Percentiles rank a stretch among this genome's conserved stretches.
phyloP scores from a whole-genome alignment of 2,888 invertebrate species.

The Muschampia plurimacula region DNA sequence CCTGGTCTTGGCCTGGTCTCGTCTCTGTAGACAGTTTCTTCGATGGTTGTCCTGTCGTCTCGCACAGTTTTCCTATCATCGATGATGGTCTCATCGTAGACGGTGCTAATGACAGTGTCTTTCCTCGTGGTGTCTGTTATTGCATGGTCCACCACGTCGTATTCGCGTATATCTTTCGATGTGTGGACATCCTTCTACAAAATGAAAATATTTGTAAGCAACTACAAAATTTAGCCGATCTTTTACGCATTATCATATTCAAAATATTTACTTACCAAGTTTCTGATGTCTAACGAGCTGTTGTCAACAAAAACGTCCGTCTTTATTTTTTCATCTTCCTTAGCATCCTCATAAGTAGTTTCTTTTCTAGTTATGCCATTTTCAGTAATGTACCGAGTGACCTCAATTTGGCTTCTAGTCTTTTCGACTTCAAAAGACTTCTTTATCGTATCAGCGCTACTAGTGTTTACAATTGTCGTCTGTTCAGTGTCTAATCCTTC shows the following conservation, averaged over 20 bases:
- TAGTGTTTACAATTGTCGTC: constrained; percentile 68
- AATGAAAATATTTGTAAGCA: constrained; percentile 44
- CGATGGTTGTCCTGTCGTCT: constrained; percentile 73
- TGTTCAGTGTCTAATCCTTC: constrained; percentile 78
- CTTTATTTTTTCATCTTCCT: constrained; percentile 79
- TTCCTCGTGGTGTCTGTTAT: constrained; percentile 77
- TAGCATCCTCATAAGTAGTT: constrained; percentile 82
- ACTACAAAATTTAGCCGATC: neutral
- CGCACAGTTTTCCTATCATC: constrained; percentile 78
- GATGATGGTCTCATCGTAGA: constrained; percentile 77
- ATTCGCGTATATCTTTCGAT: constrained; percentile 77
- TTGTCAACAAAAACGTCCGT: constrained; percentile 83
- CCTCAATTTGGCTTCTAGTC: constrained; percentile 80
- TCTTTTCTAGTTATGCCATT: constrained; percentile 80
- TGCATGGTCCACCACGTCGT: constrained; percentile 81
- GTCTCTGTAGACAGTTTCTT: constrained; percentile 70
- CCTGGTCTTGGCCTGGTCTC: constrained; percentile 71
- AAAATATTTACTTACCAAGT: constrained; percentile 70
- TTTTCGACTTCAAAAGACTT: constrained; percentile 80
- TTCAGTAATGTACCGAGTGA: constrained; percentile 78
- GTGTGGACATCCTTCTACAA: constrained; percentile 79
- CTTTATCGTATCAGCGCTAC: constrained; percentile 70
- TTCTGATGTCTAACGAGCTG: constrained; percentile 82
- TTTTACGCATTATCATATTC: neutral
- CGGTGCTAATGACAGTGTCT: constrained; percentile 74